A percentile compares a stretch with the other conserved stretches of the same genome.
These are phyloP conservation scores for Urocitellus parryii DNA, from an alignment of 2,113 vertebrate species.

Conservation along the genomic window DNA sequence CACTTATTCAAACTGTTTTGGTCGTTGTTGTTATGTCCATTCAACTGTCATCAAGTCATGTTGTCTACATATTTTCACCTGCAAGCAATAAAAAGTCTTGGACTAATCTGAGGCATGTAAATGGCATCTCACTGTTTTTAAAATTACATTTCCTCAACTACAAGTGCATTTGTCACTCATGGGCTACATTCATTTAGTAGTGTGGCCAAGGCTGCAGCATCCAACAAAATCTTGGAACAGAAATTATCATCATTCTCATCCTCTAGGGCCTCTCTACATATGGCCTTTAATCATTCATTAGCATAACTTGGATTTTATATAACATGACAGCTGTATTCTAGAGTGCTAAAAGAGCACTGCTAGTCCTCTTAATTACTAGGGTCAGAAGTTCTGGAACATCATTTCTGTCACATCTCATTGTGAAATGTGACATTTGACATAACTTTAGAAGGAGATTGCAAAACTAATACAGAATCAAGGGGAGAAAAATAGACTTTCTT, in stretches of 20 bases:
- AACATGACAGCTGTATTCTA: not conserved
- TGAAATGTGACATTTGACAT: not conserved
- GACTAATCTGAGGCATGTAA: not conserved
- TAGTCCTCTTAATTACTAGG: not conserved
- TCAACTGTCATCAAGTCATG: not conserved
- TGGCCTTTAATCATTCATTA: not conserved
- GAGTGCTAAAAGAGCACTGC: not conserved
- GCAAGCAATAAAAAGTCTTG: slow-evolving; percentile 6
- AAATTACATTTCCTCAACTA: not conserved
- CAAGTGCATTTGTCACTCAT: not conserved
- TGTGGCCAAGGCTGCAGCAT: not conserved
- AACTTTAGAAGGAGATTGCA: not conserved
- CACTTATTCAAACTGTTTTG: not conserved
- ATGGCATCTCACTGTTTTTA: not conserved
- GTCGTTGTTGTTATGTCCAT: not conserved
- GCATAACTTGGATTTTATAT: not conserved
- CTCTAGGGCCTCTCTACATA: not conserved
- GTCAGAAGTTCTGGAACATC: not conserved
- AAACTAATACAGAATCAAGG: not conserved
- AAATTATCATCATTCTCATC: not conserved
- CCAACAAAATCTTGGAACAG: not conserved
- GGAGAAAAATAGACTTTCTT: not conserved
- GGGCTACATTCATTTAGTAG: not conserved
- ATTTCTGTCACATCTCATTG: not conserved
- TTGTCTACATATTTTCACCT: not conserved